These are phyloP conservation scores for Atta texana DNA, from an alignment of 1,140 invertebrate species.

Conservation along the genomic window DNA sequence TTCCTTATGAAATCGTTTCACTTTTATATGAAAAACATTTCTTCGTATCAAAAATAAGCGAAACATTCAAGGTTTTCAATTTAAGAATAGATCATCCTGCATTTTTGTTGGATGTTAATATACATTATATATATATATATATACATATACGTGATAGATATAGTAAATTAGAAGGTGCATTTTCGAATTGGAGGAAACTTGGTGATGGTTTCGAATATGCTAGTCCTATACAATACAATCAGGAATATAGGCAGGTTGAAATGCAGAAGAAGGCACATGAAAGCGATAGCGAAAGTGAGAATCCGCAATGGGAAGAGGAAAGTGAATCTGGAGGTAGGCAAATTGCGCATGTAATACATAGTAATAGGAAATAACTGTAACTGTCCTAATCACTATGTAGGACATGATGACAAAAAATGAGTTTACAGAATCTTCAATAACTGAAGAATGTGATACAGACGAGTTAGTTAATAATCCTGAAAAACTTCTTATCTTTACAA, in stretches of 20 bases:
- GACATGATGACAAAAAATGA: conserved; percentile 9
- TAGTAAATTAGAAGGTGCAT: conserved; percentile 85
- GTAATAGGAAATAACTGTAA: conserved; percentile 1
- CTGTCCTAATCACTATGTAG: neutral
- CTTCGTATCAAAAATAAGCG: no score
- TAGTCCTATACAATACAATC: conserved; percentile 87
- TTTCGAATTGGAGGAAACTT: conserved; percentile 86
- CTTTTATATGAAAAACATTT: no score
- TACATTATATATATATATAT: neutral
- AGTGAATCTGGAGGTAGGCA: conserved; percentile 76
- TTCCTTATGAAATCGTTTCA: no score
- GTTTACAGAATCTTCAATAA: conserved; percentile 78
- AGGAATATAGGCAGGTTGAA: conserved; percentile 87
- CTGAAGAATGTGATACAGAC: conserved; percentile 86
- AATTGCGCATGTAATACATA: neutral
- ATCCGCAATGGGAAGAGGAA: conserved; percentile 75
- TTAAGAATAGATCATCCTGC: no score
- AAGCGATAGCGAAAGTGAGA: conserved; percentile 81
- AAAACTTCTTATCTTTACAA: conserved; percentile 95
- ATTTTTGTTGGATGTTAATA: neutral
- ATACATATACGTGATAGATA: conserved; percentile 75
- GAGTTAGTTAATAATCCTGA: conserved; percentile 87
- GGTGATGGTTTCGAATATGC: conserved; percentile 86
- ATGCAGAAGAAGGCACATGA: conserved; percentile 81
- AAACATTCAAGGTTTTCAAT: no score